Evolutionary conservation across 2,888 invertebrate species (phyloP).

Genomic region (Hymenopus coronatus): DNA sequence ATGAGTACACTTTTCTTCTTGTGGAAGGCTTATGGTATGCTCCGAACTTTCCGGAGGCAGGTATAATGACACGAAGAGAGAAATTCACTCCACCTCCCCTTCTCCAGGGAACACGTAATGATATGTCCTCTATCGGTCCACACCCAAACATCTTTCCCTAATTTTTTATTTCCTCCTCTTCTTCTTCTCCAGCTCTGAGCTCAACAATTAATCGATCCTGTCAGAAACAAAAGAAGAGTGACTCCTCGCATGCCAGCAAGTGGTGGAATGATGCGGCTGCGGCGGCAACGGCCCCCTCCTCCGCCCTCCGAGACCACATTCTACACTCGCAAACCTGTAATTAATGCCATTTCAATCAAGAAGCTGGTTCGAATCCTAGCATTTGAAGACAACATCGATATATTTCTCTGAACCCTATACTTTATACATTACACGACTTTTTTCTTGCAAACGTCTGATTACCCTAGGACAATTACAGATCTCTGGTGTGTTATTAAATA

Average conservation of each 20-base stretch:
- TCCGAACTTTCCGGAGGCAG: neutral
- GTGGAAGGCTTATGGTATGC: neutral
- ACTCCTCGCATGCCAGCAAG: neutral
- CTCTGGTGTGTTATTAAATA: slow-evolving; percentile 15
- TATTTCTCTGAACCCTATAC: slow-evolving; percentile 8
- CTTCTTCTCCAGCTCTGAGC: neutral
- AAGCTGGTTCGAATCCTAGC: slow-evolving; percentile 8
- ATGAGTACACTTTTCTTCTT: neutral
- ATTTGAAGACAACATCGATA: slow-evolving; percentile 18
- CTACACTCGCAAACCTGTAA: slow-evolving; percentile 22
- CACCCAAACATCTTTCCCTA: neutral
- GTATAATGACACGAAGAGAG: neutral
- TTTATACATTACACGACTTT: slow-evolving; percentile 16
- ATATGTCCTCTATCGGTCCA: slow-evolving; percentile 10
- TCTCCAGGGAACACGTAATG: neutral
- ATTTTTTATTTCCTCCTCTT: neutral
- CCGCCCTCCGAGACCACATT: neutral
- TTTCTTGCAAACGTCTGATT: slow-evolving; percentile 5
- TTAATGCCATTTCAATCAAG: slow-evolving; percentile 29
- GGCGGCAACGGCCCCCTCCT: neutral
- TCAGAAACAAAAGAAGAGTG: neutral
- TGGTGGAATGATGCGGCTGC: neutral
- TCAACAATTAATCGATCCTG: slow-evolving; percentile 17
- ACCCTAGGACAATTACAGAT: slow-evolving; percentile 4
- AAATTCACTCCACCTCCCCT: neutral